Conservation (phyloP, 1,140 invertebrate species). For the Hylaeus anthracinus region DNA sequence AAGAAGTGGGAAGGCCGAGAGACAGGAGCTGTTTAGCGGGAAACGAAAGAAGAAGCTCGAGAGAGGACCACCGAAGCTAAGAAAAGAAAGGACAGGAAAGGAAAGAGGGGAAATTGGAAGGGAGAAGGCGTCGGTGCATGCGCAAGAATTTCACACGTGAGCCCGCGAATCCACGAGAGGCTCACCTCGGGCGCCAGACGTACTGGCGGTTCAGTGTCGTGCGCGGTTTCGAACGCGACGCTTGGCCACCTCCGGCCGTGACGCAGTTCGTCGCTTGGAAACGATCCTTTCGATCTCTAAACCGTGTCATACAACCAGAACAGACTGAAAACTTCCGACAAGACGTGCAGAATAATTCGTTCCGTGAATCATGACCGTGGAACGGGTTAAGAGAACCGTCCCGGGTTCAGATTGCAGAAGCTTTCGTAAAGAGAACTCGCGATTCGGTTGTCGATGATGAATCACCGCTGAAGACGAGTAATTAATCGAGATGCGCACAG, state of each 20-base stretch:
- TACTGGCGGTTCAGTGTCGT: constrained; percentile 75
- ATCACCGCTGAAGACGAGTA: not conserved
- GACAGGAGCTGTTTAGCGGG: not conserved
- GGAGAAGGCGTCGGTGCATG: constrained; percentile 74
- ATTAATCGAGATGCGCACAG: not conserved
- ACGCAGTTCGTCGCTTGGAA: constrained; percentile 3
- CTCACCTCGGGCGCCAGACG: constrained; percentile 70
- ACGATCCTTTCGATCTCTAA: constrained; percentile 24
- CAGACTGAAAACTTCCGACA: not conserved
- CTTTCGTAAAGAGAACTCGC: not conserved
- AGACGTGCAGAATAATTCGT: not conserved
- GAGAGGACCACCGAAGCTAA: not conserved
- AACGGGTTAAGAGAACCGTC: not conserved
- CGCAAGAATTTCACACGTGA: constrained; percentile 78
- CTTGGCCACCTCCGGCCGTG: constrained; percentile 47
- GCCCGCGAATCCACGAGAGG: constrained; percentile 76
- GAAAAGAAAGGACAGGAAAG: not conserved
- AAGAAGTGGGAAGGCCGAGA: constrained; percentile 6
- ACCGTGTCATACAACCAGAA: not conserved
- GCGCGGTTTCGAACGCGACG: constrained; percentile 75
- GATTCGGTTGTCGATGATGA: constrained; percentile 15
- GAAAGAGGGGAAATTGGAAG: constrained; percentile 38
- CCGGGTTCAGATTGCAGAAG: not conserved
- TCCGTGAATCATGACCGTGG: constrained; percentile 3
- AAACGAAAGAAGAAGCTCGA: constrained; percentile 15